A percentile compares a stretch with the other conserved stretches of the same genome.
Conservation (phyloP, 2,797 vertebrate species). For the Tokudaia muenninki region DNA sequence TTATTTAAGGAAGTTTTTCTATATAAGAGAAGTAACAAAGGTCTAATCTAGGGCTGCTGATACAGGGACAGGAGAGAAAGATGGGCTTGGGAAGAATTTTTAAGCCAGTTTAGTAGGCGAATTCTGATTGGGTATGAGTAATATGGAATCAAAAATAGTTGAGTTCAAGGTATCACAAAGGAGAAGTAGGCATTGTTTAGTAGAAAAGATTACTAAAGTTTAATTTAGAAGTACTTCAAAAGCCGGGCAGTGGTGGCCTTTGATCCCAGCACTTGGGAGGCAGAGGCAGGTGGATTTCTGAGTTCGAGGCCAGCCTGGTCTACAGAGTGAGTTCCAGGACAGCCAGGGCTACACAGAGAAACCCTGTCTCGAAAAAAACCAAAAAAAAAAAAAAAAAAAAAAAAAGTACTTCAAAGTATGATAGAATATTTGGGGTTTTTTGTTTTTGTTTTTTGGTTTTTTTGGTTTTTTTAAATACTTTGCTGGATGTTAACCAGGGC, state of each 20-base stretch:
- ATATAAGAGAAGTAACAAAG: not conserved
- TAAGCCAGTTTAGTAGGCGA: slow-evolving; percentile 11
- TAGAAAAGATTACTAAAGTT: not conserved
- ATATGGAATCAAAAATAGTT: not conserved
- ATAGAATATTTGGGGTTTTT: not conserved
- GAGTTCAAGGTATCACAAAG: not conserved
- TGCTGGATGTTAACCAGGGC: not conserved
- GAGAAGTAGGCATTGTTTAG: not conserved
- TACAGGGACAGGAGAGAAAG: slow-evolving; percentile 1
- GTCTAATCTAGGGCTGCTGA: not conserved
- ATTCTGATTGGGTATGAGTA: not conserved
- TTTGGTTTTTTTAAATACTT: not conserved
- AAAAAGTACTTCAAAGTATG: not conserved
- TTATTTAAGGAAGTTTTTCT: not conserved
- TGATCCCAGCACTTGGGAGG: too few species aligned
- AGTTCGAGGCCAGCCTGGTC: too few species aligned
- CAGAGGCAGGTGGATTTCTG: too few species aligned
- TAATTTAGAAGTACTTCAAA: not conserved
- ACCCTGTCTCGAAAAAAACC: not conserved
- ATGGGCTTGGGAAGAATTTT: slow-evolving; percentile 4
- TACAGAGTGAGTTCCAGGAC: too few species aligned
- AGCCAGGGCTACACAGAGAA: too few species aligned
- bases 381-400: too few species aligned
- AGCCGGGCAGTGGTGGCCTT: too few species aligned
- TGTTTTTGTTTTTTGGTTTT: not conserved